A percentile compares a stretch with the other conserved stretches of the same genome.
Evolutionary conservation across 2,888 invertebrate species (phyloP).

Genomic region (Crioceris asparagi): DNA sequence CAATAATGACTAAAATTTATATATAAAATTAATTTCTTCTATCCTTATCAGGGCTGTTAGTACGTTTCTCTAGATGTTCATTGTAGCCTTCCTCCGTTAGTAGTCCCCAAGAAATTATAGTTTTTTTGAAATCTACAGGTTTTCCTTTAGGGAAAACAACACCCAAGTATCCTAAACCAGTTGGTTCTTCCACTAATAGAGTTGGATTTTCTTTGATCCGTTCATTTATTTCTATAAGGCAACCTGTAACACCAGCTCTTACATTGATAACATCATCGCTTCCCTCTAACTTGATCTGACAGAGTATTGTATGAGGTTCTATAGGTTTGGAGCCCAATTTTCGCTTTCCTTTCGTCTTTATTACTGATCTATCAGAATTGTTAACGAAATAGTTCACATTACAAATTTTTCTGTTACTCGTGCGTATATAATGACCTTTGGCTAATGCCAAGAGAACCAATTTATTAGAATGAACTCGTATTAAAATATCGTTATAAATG

Average conservation of each 20-base stretch:
- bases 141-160: conserved; percentile 18
- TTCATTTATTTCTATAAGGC: conserved; percentile 22
- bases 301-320: conserved; percentile 19
- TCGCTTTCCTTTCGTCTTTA: conserved; percentile 19
- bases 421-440: conserved; percentile 19
- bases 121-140: conserved; percentile 9
- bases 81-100: conserved; percentile 19
- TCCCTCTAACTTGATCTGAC: conserved; percentile 20
- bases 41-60: not conserved
- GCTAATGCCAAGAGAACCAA: conserved; percentile 19
- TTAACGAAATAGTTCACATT: conserved; percentile 20
- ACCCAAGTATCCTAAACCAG: conserved; percentile 20
- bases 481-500: conserved; percentile 10
- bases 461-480: conserved; percentile 21
- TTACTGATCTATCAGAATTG: conserved; percentile 16
- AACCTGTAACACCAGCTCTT: conserved; percentile 18
- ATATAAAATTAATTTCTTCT: not conserved
- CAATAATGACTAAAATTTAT: conserved; percentile 2
- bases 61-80: conserved; percentile 8
- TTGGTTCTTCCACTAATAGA: conserved; percentile 19
- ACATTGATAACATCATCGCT: conserved; percentile 18
- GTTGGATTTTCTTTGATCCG: conserved; percentile 19
- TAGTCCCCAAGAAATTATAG: conserved; percentile 13
- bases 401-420: conserved; percentile 15
- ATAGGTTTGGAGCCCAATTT: conserved; percentile 18